Conservation (phyloP, 1,140 invertebrate genomes). For the Drosophila seguyi region DNA sequence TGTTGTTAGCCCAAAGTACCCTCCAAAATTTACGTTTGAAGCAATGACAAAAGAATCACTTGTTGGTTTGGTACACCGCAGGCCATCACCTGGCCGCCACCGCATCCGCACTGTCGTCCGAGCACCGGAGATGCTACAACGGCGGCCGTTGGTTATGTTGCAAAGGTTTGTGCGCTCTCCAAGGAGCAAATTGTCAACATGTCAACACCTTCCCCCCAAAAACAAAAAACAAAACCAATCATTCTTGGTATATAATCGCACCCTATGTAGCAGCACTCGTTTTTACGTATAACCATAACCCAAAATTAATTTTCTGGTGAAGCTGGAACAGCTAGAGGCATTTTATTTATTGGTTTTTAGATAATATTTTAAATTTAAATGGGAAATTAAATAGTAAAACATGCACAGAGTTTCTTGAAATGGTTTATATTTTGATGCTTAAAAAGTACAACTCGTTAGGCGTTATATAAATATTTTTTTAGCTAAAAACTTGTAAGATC, state of each 20-base stretch:
- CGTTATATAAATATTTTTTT: too few species aligned
- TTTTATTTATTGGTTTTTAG: not conserved
- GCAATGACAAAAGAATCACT: constrained; percentile 39
- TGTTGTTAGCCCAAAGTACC: constrained; percentile 47
- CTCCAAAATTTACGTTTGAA: constrained; percentile 36
- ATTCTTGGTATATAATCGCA: constrained; percentile 51
- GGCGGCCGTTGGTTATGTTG: constrained; percentile 62
- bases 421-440: not conserved
- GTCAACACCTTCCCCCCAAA: constrained; percentile 6
- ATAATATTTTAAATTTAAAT: not conserved
- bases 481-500: too few species aligned
- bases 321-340: not conserved
- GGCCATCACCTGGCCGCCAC: constrained; percentile 53
- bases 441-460: too few species aligned
- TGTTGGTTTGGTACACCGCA: constrained; percentile 60
- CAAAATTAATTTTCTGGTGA: constrained; percentile 6
- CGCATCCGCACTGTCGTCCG: constrained; percentile 42
- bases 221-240: constrained; percentile 11
- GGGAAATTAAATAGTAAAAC: not conserved
- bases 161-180: constrained; percentile 73
- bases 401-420: too few species aligned
- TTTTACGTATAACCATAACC: constrained; percentile 30
- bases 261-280: constrained; percentile 42
- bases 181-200: constrained; percentile 38
- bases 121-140: constrained; percentile 64